A percentile compares a stretch with the other conserved stretches of the same genome.
phyloP scores from a whole-genome alignment of 2,797 vertebrate species.

The Tympanoctomys barrerae region DNA sequence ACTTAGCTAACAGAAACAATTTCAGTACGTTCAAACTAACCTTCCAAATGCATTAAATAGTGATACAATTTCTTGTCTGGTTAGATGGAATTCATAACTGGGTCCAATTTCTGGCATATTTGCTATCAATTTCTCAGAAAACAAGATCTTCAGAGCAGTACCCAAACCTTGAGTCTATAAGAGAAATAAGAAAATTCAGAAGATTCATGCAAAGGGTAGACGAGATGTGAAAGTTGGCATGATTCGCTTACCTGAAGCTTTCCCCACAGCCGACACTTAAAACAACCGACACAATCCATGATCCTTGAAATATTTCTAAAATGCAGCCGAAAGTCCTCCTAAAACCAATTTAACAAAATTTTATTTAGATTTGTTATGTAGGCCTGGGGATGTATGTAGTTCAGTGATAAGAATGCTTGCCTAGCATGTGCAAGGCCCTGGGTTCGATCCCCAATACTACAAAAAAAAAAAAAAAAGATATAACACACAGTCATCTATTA shows the following conservation, averaged over 20 bases:
- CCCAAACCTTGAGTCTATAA: conserved; percentile 96
- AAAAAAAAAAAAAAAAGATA: not conserved
- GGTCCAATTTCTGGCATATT: conserved; percentile 89
- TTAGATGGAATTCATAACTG: conserved; percentile 93
- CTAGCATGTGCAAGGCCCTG: not conserved
- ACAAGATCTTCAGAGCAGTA: conserved; percentile 95
- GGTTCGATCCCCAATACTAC: not conserved
- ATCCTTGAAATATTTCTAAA: conserved; percentile 97
- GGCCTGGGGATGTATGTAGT: not conserved
- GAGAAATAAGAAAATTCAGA: conserved; percentile 40
- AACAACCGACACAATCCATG: conserved; percentile 98
- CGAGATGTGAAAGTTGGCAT: not conserved
- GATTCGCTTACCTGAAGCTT: conserved; percentile 93
- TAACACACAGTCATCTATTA: not conserved
- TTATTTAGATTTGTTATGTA: conserved; percentile 16
- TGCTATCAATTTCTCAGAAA: conserved; percentile 94
- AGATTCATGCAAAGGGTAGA: conserved; percentile 44
- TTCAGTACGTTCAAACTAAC: conserved; percentile 85
- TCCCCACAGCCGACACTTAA: conserved; percentile 97
- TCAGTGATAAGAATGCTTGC: not conserved
- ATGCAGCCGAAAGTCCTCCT: conserved; percentile 95
- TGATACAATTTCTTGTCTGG: conserved; percentile 95
- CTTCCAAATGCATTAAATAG: conserved; percentile 97
- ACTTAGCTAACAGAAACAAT: conserved; percentile 26
- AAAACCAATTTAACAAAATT: conserved; percentile 61